Percentiles rank a stretch among this genome's conserved stretches.
These are phyloP conservation scores for Anabas testudineus DNA, from an alignment of 2,797 vertebrate species.

Conservation along the genomic window DNA sequence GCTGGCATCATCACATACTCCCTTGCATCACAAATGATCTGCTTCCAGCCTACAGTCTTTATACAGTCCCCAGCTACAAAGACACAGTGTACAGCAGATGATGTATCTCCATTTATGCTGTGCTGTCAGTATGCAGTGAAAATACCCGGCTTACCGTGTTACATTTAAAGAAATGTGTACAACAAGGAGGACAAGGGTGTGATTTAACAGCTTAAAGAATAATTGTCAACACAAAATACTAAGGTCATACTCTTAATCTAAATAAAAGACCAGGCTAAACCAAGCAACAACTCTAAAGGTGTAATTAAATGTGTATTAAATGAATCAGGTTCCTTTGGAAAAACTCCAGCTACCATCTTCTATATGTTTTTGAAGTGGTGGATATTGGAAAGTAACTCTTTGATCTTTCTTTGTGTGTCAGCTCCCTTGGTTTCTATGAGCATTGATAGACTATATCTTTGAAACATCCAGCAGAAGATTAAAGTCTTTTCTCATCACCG, in stretches of 20 bases:
- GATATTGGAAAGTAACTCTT: slow-evolving; percentile 17
- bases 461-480: slow-evolving; percentile 51
- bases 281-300: neutral
- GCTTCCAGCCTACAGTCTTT: slow-evolving; percentile 14
- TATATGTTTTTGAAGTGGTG: slow-evolving; percentile 6
- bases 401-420: slow-evolving; percentile 21
- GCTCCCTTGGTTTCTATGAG: slow-evolving; percentile 7
- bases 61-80: slow-evolving; percentile 28
- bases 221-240: neutral
- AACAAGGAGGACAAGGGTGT: neutral
- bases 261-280: neutral
- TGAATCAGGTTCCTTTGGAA: neutral
- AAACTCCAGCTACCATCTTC: too few relatives aligned
- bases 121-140: neutral
- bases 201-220: neutral
- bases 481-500: slow-evolving; percentile 48
- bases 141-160: neutral
- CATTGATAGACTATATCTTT: slow-evolving; percentile 41
- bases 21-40: slow-evolving; percentile 16
- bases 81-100: slow-evolving; percentile 12
- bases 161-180: neutral
- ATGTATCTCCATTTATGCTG: slow-evolving; percentile 6
- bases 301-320: neutral
- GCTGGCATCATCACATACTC: slow-evolving; percentile 18
- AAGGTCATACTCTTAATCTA: neutral